Evolutionary conservation across 2,113 vertebrate genomes (phyloP), one percentile per base, ranked within the genome.

Genomic region (Pollachius pollachius): DNA sequence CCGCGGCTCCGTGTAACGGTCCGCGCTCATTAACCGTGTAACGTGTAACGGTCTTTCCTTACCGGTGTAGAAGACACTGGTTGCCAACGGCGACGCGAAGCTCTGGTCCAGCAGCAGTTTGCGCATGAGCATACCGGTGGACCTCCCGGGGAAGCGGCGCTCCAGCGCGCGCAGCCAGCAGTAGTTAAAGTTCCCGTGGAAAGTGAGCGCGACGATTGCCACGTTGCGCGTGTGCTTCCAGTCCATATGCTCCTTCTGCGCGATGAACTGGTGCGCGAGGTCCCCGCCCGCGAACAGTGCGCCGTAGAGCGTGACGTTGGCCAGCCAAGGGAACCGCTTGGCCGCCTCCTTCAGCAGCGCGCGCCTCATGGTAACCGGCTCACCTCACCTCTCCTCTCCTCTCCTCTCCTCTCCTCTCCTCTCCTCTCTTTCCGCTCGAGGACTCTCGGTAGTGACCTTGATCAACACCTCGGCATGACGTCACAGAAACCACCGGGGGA

Each of bases 101-200:
- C 90, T 90, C 85, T 96, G 95, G 81, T 97, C 96, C 81, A 94
- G 90, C 18, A 94, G 81, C 56, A 96, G 89, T 87, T 98, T 96
- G 67, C 88, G 82, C 74, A 94, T 83, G 7, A 97, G 73, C 71
- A 88, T 91, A 52, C 87, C 52, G 0, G 90, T 89, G 2, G 93
- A 89, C 68, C 91, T 93, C 3, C 95, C 95, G 0, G 95, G 96
- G 70, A 96, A 92, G 2, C 92, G 89, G 30, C 87, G 87, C 87
- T 97, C 96, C 84, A 96, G 88, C 1, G 86, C 88, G 23, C 92
- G 84, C 23, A 95, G 81, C 95, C 95, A 98, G 65, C 92, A 88
- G 85, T 95, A 96, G 78, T 93, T 95, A 68, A 96, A 95, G 89
- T 96, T 94, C 27, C 92, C 95, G 9, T 97, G 95, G 83, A 96